Percentiles rank a stretch among this genome's conserved stretches.
Conservation (phyloP, 2,888 invertebrate species). For the Thymelicus acteon region DNA sequence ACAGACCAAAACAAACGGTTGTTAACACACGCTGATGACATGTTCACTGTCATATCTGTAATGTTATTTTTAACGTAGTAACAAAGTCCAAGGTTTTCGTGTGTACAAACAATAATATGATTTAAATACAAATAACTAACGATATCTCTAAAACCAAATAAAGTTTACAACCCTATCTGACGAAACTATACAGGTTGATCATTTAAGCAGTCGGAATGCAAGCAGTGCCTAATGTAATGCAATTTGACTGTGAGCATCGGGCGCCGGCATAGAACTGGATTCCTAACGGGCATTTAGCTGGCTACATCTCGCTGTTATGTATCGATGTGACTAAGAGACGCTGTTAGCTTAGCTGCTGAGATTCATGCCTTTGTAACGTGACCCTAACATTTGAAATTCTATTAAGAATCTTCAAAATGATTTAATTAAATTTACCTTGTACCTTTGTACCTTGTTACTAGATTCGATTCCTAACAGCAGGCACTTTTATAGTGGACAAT, state of each 20-base stretch:
- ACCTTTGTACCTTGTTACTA: no score
- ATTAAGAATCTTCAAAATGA: not conserved
- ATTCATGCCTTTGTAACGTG: not conserved
- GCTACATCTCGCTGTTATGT: constrained; percentile 37
- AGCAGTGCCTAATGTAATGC: constrained; percentile 76
- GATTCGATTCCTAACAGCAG: no score
- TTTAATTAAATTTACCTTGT: no score
- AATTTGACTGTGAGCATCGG: constrained; percentile 67
- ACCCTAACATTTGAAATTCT: not conserved
- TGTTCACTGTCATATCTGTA: constrained; percentile 18
- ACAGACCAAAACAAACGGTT: constrained; percentile 46
- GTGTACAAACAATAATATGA: not conserved
- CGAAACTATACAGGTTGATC: constrained; percentile 22
- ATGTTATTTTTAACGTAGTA: constrained; percentile 8
- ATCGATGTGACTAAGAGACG: constrained; percentile 38
- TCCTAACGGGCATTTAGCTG: constrained; percentile 71
- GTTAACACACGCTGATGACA: constrained; percentile 23
- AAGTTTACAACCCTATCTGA: not conserved
- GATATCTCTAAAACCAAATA: not conserved
- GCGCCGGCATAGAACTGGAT: constrained; percentile 68
- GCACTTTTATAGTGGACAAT: no score
- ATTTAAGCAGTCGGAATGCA: constrained; percentile 62
- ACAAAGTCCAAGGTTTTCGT: constrained; percentile 1
- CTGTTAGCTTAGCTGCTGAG: not conserved
- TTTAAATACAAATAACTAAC: no score